phyloP scores from a whole-genome alignment of 1,140 invertebrate species.

The Drosophila arizonae region DNA sequence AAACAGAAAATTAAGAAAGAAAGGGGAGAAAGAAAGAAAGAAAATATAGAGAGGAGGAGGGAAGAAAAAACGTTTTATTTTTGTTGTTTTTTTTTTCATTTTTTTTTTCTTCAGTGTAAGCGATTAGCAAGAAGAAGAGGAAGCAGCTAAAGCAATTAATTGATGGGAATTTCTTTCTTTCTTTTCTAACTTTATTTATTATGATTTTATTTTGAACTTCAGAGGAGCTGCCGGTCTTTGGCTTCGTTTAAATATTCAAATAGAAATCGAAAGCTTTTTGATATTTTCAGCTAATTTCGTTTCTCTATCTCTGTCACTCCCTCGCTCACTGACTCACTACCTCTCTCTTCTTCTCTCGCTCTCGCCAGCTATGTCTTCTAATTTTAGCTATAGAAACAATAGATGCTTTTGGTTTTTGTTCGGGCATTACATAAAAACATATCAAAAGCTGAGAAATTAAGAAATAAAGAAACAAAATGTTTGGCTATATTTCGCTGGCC shows the following conservation, averaged over 20 bases:
- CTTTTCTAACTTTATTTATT: neutral
- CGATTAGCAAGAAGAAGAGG: conserved; percentile 27
- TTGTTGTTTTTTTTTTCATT: conserved; percentile 3
- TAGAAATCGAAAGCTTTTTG: conserved; percentile 78
- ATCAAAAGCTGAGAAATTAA: conserved; percentile 1
- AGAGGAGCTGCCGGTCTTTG: conserved; percentile 63
- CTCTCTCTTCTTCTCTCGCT: neutral
- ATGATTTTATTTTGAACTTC: conserved; percentile 21
- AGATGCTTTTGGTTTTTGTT: conserved; percentile 15
- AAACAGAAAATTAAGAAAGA: conserved; percentile 26
- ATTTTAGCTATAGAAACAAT: conserved; percentile 69
- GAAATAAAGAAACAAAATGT: conserved; percentile 20
- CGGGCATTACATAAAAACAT: conserved; percentile 65
- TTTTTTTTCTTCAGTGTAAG: conserved; percentile 18
- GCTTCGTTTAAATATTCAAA: conserved; percentile 70
- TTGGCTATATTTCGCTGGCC: neutral
- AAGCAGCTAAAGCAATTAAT: conserved; percentile 58
- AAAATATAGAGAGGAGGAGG: neutral
- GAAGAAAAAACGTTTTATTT: neutral
- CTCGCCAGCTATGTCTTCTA: conserved; percentile 49
- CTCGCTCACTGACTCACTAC: neutral
- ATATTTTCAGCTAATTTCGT: conserved; percentile 53
- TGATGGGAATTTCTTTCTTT: conserved; percentile 76
- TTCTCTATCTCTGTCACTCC: conserved; percentile 6
- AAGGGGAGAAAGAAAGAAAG: conserved; percentile 1